Conservation (phyloP, 2,888 invertebrate species). For the Eremobia ochroleuca region DNA sequence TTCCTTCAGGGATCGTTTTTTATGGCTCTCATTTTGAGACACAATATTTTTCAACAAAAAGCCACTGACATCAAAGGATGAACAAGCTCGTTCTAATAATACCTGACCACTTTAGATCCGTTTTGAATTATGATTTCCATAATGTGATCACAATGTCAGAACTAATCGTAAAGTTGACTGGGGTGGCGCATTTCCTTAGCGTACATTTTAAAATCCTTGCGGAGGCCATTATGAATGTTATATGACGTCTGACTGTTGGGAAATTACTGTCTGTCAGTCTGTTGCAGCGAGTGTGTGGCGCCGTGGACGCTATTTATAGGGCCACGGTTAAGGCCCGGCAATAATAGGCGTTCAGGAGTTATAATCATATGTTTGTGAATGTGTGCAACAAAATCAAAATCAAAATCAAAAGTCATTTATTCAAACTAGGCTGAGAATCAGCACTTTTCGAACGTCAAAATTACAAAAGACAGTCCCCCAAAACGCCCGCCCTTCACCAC, state of each 20-base stretch:
- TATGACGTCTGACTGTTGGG: conserved; percentile 71
- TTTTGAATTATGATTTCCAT: conserved; percentile 63
- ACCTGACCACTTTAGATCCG: conserved; percentile 48
- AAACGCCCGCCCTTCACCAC: too few species aligned
- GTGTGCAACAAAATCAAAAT: too few species aligned
- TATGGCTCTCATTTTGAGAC: neutral
- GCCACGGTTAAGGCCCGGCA: conserved; percentile 51
- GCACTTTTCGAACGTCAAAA: too few species aligned
- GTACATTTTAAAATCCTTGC: conserved; percentile 75
- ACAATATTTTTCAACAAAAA: conserved; percentile 17
- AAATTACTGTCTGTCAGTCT: conserved; percentile 70
- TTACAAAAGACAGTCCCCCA: too few species aligned
- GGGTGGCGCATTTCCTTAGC: conserved; percentile 73
- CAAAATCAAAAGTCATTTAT: too few species aligned
- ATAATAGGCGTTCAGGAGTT: conserved; percentile 54
- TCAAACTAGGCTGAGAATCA: too few species aligned
- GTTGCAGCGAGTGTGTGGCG: conserved; percentile 58
- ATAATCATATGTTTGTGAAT: conserved; percentile 64
- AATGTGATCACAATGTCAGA: conserved; percentile 59
- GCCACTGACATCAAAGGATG: conserved; percentile 49
- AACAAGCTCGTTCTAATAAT: conserved; percentile 46
- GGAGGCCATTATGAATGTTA: conserved; percentile 77
- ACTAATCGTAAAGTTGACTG: conserved; percentile 62
- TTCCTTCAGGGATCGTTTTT: conserved; percentile 11
- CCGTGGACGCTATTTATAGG: conserved; percentile 61